phyloP scores from a whole-genome alignment of 2,888 invertebrate genomes.

The Sarcophaga variegata region DNA sequence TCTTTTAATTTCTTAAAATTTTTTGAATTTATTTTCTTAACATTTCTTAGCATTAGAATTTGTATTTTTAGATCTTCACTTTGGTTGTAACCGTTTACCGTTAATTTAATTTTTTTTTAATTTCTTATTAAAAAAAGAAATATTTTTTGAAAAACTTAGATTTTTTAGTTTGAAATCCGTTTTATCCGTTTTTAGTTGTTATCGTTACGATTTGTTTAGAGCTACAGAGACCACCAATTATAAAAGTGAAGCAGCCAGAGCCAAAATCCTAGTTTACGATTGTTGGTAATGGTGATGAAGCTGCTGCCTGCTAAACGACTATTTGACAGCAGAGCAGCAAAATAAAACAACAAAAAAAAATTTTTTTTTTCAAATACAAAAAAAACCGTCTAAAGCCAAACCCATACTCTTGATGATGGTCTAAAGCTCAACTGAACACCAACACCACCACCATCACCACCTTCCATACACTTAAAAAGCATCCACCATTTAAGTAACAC shows the following conservation, averaged over 20 bases:
- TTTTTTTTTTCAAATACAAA: conserved; percentile 11
- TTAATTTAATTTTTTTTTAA: conserved; percentile 51
- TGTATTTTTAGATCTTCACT: no score
- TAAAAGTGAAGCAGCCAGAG: conserved; percentile 76
- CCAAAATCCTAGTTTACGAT: conserved; percentile 43
- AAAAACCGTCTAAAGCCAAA: conserved; percentile 77
- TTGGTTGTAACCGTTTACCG: conserved; percentile 15
- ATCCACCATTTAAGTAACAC: conserved; percentile 43
- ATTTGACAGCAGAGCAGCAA: conserved; percentile 66
- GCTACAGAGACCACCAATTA: conserved; percentile 79
- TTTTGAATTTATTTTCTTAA: conserved; percentile 41
- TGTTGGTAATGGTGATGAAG: conserved; percentile 34
- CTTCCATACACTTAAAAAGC: conserved; percentile 24
- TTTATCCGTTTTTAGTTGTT: conserved; percentile 73
- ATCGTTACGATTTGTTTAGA: conserved; percentile 78
- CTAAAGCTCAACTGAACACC: neutral
- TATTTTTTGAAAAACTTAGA: neutral
- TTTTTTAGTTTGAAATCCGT: conserved; percentile 43
- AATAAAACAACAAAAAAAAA: conserved; percentile 53
- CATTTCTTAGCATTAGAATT: neutral
- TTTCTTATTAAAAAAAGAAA: neutral
- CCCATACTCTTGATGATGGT: conserved; percentile 70
- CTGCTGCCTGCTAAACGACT: conserved; percentile 61
- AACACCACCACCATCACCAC: conserved; percentile 60
- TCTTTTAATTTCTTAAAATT: conserved; percentile 7